Conservation (phyloP, 2,797 vertebrate genomes). For the Acipenser oxyrinchus region DNA sequence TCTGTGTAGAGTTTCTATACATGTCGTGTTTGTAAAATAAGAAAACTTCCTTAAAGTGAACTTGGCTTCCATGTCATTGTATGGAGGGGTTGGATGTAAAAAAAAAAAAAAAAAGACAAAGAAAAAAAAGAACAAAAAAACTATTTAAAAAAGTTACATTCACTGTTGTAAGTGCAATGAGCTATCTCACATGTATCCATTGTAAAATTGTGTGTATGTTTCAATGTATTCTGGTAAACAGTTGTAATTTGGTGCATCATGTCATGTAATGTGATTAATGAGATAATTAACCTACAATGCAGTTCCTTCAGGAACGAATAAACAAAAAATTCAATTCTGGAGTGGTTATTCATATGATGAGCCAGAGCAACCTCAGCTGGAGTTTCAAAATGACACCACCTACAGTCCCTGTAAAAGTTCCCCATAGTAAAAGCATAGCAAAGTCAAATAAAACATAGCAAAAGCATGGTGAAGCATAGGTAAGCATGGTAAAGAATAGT, state of each 20-base stretch:
- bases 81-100: slow-evolving; percentile 40
- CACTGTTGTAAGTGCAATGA: slow-evolving; percentile 87
- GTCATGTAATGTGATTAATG: slow-evolving; percentile 92
- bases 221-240: slow-evolving; percentile 93
- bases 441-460: no score
- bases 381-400: no score
- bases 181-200: slow-evolving; percentile 83
- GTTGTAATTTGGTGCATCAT: slow-evolving; percentile 86
- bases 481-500: no score
- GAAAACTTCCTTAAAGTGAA: slow-evolving; percentile 52
- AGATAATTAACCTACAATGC: slow-evolving; percentile 86
- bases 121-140: slow-evolving; percentile 45
- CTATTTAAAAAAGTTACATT: slow-evolving; percentile 61
- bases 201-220: slow-evolving; percentile 92
- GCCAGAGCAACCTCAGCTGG: background rate
- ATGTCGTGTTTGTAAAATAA: slow-evolving; percentile 59
- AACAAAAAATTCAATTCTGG: slow-evolving; percentile 75
- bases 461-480: no score
- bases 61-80: slow-evolving; percentile 46
- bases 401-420: no score
- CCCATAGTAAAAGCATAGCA: no score
- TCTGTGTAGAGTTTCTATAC: slow-evolving; percentile 60
- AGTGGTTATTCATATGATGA: background rate
- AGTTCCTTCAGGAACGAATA: slow-evolving; percentile 83
- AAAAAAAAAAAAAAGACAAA: slow-evolving; percentile 49